These are phyloP conservation scores for Adelognathus sp. DNA, from an alignment of 2,888 invertebrate species.

Conservation along the genomic window DNA sequence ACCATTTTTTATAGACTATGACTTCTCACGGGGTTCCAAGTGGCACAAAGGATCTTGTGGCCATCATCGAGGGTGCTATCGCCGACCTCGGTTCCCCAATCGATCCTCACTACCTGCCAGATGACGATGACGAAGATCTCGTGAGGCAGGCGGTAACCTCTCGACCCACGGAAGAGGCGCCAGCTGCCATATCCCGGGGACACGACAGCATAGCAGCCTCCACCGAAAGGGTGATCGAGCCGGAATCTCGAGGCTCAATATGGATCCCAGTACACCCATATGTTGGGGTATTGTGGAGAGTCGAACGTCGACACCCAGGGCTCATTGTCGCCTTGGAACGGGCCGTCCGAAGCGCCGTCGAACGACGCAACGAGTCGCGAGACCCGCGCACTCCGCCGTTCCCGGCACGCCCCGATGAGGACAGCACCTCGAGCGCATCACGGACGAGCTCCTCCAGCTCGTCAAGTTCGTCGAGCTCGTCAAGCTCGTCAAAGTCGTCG, in stretches of 20 bases:
- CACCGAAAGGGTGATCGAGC: too few species aligned
- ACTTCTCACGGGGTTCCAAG: background rate
- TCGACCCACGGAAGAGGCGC: too few species aligned
- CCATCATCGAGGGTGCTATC: background rate
- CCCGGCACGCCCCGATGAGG: background rate
- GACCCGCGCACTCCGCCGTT: background rate
- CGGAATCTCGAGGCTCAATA: too few species aligned
- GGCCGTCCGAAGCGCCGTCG: background rate
- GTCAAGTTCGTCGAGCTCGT: background rate
- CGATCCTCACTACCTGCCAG: too few species aligned
- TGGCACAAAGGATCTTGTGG: background rate
- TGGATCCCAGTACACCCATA: background rate
- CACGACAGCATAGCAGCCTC: too few species aligned
- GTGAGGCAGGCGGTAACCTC: too few species aligned
- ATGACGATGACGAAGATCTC: too few species aligned
- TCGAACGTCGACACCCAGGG: background rate
- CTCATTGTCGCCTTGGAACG: background rate
- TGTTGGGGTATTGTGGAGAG: background rate
- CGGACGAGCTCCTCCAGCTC: background rate
- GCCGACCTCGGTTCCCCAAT: background rate
- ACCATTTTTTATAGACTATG: too few species aligned
- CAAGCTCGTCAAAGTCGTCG: too few species aligned
- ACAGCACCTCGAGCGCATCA: background rate
- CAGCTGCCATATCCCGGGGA: too few species aligned
- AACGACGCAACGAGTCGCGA: background rate